Conservation (phyloP, 2,113 vertebrate species). For the Mirza zaza region DNA sequence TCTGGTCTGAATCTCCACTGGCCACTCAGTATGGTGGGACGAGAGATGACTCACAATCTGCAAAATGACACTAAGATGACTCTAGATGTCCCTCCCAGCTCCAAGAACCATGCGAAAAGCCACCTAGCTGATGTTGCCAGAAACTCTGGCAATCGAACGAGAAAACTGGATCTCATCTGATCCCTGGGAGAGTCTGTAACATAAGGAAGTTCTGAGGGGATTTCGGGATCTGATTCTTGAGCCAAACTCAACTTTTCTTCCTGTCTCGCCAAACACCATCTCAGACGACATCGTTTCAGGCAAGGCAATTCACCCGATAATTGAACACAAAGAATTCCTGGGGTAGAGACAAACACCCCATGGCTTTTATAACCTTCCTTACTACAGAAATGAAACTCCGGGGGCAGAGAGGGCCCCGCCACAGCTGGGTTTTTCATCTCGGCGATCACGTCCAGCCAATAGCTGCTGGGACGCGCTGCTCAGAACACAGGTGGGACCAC, state of each 20-base stretch:
- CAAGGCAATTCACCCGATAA: neutral
- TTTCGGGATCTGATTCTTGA: slow-evolving; percentile 6
- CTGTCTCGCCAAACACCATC: neutral
- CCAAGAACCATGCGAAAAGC: slow-evolving; percentile 26
- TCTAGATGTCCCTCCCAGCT: neutral
- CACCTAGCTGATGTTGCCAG: neutral
- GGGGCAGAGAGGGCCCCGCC: neutral
- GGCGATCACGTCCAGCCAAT: neutral
- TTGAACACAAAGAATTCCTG: neutral
- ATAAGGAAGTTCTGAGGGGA: slow-evolving; percentile 17
- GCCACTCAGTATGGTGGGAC: neutral
- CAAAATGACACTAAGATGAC: neutral
- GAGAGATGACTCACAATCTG: neutral
- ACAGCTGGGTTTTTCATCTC: neutral
- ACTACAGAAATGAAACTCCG: neutral
- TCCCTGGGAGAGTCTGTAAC: neutral
- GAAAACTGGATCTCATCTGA: slow-evolving; percentile 34
- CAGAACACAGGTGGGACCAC: neutral
- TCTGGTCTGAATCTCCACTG: neutral
- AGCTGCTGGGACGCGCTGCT: neutral
- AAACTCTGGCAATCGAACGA: neutral
- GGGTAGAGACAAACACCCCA: neutral
- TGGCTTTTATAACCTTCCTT: neutral
- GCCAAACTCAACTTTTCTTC: slow-evolving; percentile 25
- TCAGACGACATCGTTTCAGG: neutral